These are phyloP conservation scores for Apamea epomidion DNA, from an alignment of 2,888 invertebrate species.

Conservation along the genomic window DNA sequence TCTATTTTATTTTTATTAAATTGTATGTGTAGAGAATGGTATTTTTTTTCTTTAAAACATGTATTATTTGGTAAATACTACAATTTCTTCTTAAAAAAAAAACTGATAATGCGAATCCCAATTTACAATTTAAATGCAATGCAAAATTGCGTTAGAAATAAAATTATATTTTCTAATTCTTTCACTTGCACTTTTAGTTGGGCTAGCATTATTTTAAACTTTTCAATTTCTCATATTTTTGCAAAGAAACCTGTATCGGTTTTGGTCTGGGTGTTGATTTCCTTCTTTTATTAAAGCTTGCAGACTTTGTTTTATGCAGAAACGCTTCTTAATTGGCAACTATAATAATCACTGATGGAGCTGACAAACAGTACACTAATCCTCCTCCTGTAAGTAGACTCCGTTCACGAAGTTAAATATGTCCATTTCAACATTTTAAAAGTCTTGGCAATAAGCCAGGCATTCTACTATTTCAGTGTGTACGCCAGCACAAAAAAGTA, in stretches of 20 bases:
- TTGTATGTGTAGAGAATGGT: too few relatives aligned
- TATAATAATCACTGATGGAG: background rate
- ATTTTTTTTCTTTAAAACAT: background rate
- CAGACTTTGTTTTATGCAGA: background rate
- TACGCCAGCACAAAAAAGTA: too few relatives aligned
- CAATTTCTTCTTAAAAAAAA: background rate
- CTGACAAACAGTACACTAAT: too few relatives aligned
- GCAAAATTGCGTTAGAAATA: background rate
- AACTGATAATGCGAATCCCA: background rate
- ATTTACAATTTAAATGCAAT: background rate
- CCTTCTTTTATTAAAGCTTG: too few relatives aligned
- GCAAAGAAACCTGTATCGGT: background rate
- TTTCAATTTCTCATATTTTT: background rate
- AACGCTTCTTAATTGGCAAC: background rate
- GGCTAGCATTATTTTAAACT: background rate
- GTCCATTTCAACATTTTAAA: background rate
- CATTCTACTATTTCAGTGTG: background rate
- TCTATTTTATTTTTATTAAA: background rate
- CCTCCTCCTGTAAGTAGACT: background rate
- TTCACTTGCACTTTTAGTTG: background rate
- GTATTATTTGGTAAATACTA: background rate
- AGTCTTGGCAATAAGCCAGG: background rate
- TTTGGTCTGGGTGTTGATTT: background rate
- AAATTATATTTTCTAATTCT: background rate
- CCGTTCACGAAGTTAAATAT: background rate